These are phyloP conservation scores for Erpetoichthys calabaricus DNA, from an alignment of 2,797 vertebrate species.

Conservation along the genomic window DNA sequence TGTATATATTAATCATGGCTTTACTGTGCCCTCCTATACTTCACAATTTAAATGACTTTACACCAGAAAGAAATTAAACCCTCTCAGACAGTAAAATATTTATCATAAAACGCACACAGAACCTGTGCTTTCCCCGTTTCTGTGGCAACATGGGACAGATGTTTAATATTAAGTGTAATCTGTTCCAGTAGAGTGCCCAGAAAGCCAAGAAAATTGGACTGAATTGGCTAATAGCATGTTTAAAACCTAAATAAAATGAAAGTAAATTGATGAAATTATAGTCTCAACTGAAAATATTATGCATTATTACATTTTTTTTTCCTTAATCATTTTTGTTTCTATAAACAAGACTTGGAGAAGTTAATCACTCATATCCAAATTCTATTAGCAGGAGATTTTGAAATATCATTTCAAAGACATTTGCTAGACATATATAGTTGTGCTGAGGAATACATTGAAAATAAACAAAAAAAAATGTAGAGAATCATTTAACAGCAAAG, in stretches of 20 bases:
- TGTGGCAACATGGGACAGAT: constrained; percentile 51
- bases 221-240: constrained; percentile 73
- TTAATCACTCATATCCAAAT: no score
- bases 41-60: constrained; percentile 23
- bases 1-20: no score
- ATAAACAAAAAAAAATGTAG: no score
- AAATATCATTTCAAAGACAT: no score
- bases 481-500: no score
- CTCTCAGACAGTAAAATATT: constrained; percentile 22
- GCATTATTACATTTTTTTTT: constrained; percentile 31
- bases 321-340: constrained; percentile 46
- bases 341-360: no score
- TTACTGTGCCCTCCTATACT: no score
- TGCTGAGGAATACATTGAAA: no score
- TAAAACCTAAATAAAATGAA: constrained; percentile 66
- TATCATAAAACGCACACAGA: constrained; percentile 43
- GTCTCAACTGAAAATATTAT: constrained; percentile 36
- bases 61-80: constrained; percentile 34
- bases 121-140: constrained; percentile 33
- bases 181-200: constrained; percentile 59
- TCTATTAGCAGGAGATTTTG: no score
- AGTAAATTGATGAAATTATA: constrained; percentile 61
- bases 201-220: constrained; percentile 66
- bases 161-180: constrained; percentile 71
- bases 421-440: no score